These are phyloP conservation scores for Elephantulus edwardii DNA, from an alignment of 2,113 vertebrate genomes.

Conservation along the genomic window DNA sequence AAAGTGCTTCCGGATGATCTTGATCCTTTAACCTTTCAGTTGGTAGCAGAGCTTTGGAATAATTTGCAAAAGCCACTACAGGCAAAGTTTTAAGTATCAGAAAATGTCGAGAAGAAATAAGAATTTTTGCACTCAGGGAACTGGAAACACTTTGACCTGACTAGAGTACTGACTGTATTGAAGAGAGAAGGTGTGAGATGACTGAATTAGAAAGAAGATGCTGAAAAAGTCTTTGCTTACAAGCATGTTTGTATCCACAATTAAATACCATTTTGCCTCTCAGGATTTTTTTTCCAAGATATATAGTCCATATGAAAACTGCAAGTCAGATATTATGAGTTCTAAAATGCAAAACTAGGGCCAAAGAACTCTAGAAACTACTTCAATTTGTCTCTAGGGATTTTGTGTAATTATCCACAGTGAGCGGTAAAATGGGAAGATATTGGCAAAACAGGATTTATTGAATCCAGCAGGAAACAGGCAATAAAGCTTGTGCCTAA, in stretches of 20 bases:
- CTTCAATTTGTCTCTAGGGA: neutral
- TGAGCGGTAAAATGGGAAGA: constrained; percentile 42
- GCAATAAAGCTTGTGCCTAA: constrained; percentile 44
- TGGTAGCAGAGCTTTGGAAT: neutral
- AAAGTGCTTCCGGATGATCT: neutral
- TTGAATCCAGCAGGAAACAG: constrained; percentile 63
- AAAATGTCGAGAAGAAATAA: neutral
- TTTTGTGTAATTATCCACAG: constrained; percentile 5
- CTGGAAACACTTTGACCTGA: neutral
- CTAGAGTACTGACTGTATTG: neutral
- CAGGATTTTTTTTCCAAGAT: neutral
- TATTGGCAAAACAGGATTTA: constrained; percentile 47
- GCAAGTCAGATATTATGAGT: neutral
- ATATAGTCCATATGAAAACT: constrained; percentile 57
- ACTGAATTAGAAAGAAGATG: neutral
- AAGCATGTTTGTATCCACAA: neutral
- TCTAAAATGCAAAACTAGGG: constrained; percentile 24
- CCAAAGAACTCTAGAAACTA: neutral
- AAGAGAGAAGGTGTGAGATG: neutral
- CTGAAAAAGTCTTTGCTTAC: neutral
- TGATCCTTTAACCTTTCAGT: neutral
- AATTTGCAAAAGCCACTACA: neutral
- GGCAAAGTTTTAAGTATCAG: neutral
- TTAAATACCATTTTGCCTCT: neutral
- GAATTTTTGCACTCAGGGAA: neutral